phyloP scores from a whole-genome alignment of 2,113 vertebrate genomes.

The Nothoprocta pentlandii region DNA sequence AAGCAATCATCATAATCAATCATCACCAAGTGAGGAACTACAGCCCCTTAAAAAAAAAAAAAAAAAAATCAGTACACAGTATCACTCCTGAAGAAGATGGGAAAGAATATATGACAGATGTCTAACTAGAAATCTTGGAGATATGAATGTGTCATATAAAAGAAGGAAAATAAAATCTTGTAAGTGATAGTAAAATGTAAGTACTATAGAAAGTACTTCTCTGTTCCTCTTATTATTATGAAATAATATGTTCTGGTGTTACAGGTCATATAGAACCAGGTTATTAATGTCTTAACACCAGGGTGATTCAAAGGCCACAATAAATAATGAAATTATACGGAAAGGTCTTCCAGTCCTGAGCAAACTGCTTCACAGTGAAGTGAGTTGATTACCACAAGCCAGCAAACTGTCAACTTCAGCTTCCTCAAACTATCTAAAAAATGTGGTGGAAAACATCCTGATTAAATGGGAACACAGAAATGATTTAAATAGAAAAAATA shows the following conservation, averaged over 20 bases:
- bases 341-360: conserved; percentile 45
- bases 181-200: not conserved
- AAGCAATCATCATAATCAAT: not conserved
- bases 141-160: not conserved
- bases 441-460: conserved; percentile 49
- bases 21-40: not conserved
- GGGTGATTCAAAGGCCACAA: not conserved
- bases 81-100: fast-evolving
- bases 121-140: not conserved
- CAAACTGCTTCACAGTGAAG: conserved; percentile 45
- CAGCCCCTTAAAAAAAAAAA: not conserved
- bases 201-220: not conserved
- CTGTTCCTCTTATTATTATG: not conserved
- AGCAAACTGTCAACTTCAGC: conserved; percentile 63
- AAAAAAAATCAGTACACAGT: not conserved
- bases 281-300: conserved; percentile 21
- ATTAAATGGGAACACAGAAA: conserved; percentile 16
- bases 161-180: not conserved
- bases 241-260: not conserved
- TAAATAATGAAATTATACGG: conserved; percentile 50
- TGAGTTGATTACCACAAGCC: conserved; percentile 54
- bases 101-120: not conserved
- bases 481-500: conserved; percentile 31
- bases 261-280: not conserved
- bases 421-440: conserved; percentile 55